These are phyloP conservation scores for Crenuchus spilurus DNA, from an alignment of 2,797 vertebrate species.

Conservation along the genomic window DNA sequence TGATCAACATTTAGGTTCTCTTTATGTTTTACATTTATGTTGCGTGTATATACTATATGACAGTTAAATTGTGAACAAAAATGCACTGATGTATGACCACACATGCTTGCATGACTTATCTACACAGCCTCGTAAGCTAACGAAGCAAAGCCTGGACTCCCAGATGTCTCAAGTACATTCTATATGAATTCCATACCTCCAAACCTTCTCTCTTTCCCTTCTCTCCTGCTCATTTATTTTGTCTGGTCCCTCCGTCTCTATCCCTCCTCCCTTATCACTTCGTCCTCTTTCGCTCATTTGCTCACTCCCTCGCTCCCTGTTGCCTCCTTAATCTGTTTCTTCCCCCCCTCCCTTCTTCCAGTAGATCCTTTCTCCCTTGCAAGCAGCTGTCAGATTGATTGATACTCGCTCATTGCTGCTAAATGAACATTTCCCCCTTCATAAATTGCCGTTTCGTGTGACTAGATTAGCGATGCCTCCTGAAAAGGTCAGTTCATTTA, in stretches of 20 bases:
- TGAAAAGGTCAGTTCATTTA: constrained; percentile 76
- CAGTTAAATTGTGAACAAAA: no score
- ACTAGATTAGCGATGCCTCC: constrained; percentile 75
- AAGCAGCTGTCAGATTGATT: constrained; percentile 73
- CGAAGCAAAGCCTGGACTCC: no score
- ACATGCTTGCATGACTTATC: no score
- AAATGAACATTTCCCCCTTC: constrained; percentile 74
- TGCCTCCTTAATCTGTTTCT: neutral
- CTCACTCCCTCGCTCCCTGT: neutral
- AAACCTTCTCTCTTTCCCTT: neutral
- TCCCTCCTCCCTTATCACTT: constrained; percentile 5
- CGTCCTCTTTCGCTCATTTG: neutral
- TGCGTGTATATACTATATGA: no score
- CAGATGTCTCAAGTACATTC: no score
- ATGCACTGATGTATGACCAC: no score
- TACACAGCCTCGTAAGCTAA: no score
- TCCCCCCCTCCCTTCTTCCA: neutral
- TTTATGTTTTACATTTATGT: no score
- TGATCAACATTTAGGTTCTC: no score
- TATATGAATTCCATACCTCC: no score
- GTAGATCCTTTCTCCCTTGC: constrained; percentile 42
- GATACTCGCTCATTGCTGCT: constrained; percentile 73
- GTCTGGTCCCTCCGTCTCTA: constrained; percentile 4
- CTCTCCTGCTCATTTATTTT: neutral
- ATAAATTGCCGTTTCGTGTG: constrained; percentile 77